Base-by-base conservation (phyloP, 2,113 vertebrate genomes). In the Ardeotis arabs region DNA sequence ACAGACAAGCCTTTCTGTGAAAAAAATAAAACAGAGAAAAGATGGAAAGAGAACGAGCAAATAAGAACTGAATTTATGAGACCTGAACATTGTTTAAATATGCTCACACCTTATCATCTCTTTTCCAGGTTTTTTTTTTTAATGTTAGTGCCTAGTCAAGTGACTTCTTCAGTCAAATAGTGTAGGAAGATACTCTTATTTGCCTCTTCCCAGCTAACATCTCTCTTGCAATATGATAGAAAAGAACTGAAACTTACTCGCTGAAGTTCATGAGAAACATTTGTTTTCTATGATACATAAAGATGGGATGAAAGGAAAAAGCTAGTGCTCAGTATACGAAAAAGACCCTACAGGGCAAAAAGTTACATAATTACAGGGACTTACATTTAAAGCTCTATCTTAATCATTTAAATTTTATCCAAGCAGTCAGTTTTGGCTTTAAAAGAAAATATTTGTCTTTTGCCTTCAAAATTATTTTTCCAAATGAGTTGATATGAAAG, bases 401-500 rank as follows among this genome's bases (percentile, higher is more conserved):
- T n/a, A n/a, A n/a, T n/a, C n/a, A n/a, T n/a, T 69, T 37, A 45
- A 10, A 73, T 73, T 67, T 78, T 70, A 80, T 21, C 35, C 59
- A 95, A 68, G 33, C 50, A 89, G 59, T 49, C 62, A 69, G 44
- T 49, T 91, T 58, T 60, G 45, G 14, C 29, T 93, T 92, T 85
- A 64, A 41, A 80, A 79, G 33, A 83, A 82, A 79, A 33, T 44
- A 68, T 28, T 77, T 82, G 35, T 70, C n/a, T 87, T 87, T 67
- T 50, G 59, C 33, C 47, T 53, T 50, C 45, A 58, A 69, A 87
- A 68, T 90, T 66, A 69, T 29, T 24, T 59, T 88, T 93, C 45
- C 27, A 72, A 76, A 84, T 86, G 14, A 72, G 33, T 3, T 60
- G 18, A 64, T 41, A 60, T 7, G 17, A 75, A 82, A 50, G 60